phyloP scores from a whole-genome alignment of 1,140 invertebrate genomes.

The Notospermus geniculatus region DNA sequence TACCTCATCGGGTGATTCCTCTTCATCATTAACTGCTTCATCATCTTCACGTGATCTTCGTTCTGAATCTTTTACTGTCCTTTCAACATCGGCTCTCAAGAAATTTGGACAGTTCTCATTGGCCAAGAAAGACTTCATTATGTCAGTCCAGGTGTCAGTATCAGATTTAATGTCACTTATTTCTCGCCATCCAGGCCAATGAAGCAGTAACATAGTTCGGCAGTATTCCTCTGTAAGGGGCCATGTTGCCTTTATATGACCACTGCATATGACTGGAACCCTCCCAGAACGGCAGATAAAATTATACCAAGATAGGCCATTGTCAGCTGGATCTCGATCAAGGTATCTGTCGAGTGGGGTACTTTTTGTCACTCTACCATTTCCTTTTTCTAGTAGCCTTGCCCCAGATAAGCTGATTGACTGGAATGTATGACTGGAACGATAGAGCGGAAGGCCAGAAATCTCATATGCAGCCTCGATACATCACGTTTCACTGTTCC shows the following conservation, averaged over 20 bases:
- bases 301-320: not conserved
- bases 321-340: not conserved
- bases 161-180: not conserved
- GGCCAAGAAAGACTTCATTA: not conserved
- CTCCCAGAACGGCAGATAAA: not conserved
- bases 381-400: not conserved
- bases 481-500: not conserved
- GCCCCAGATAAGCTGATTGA: not conserved
- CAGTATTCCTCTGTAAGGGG: not conserved
- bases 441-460: not conserved
- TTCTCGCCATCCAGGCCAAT: not conserved
- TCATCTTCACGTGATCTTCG: not conserved
- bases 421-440: not conserved
- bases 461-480: not conserved
- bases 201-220: not conserved
- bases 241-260: not conserved
- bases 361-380: not conserved
- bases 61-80: not conserved
- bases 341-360: not conserved
- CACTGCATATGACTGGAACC: not conserved
- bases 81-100: not conserved
- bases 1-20: not conserved
- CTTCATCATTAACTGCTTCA: not conserved
- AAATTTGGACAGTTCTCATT: not conserved
- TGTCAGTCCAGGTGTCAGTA: constrained; percentile 11